Evolutionary conservation across 2,113 vertebrate species (phyloP).

Genomic region (Sturnus vulgaris): DNA sequence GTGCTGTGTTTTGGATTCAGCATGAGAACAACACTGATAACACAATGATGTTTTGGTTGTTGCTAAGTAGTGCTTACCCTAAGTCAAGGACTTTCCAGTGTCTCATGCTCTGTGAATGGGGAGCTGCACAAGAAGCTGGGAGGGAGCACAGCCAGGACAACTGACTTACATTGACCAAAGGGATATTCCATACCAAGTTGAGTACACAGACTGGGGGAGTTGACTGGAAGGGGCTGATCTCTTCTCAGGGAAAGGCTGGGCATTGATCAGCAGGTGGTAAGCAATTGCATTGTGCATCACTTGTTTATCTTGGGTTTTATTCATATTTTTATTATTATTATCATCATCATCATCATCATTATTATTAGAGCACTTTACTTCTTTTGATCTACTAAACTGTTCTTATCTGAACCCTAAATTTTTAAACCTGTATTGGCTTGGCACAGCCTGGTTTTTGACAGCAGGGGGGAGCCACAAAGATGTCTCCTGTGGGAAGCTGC

Average conservation of each 20-base stretch:
- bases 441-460: neutral
- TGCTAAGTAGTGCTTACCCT: neutral
- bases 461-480: neutral
- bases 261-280: neutral
- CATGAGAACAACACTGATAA: neutral
- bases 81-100: neutral
- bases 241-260: neutral
- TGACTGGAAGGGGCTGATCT: neutral
- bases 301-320: neutral
- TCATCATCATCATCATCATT: no score
- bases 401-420: neutral
- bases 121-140: neutral
- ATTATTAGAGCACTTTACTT: neutral
- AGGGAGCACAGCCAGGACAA: neutral
- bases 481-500: neutral
- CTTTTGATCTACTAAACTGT: neutral
- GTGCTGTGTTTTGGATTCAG: neutral
- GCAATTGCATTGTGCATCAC: neutral
- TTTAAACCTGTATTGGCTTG: neutral
- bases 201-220: neutral
- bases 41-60: neutral
- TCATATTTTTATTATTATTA: neutral
- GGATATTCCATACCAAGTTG: neutral
- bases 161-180: neutral
- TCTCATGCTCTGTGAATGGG: neutral